Percentiles rank a stretch among this genome's conserved stretches.
Conservation (phyloP, 2,797 vertebrate genomes). For the Erpetoichthys calabaricus region DNA sequence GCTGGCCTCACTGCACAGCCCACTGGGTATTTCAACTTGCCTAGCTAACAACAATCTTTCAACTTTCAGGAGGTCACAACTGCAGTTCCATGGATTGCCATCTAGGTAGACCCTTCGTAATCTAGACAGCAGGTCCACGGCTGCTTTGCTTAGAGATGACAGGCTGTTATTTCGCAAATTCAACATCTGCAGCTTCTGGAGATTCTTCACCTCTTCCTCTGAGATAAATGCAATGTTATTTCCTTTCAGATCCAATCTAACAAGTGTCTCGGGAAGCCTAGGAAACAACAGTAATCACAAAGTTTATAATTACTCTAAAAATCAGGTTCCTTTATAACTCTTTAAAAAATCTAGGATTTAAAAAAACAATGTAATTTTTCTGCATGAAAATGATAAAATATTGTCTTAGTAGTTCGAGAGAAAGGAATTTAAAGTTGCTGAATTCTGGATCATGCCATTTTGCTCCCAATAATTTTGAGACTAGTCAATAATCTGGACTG, state of each 20-base stretch:
- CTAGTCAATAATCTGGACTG: conserved; percentile 15
- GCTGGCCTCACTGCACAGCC: conserved; percentile 42
- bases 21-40: conserved; percentile 48
- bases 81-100: conserved; percentile 64
- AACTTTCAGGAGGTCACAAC: conserved; percentile 47
- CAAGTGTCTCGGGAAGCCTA: conserved; percentile 56
- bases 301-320: conserved; percentile 26
- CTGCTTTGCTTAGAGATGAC: conserved; percentile 40
- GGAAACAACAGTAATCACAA: conserved; percentile 14
- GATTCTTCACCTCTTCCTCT: conserved; percentile 42
- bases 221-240: conserved; percentile 47
- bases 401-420: too few species aligned
- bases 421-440: not conserved
- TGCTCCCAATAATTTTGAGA: conserved; percentile 14
- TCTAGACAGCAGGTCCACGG: conserved; percentile 44
- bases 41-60: conserved; percentile 42
- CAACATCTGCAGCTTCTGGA: conserved; percentile 59
- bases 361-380: conserved; percentile 16
- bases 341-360: conserved; percentile 22
- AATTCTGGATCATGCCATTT: conserved; percentile 15
- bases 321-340: conserved; percentile 23
- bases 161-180: conserved; percentile 61
- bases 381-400: conserved; percentile 9
- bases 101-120: conserved; percentile 55
- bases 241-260: conserved; percentile 60